Base-by-base conservation (phyloP, 1,140 invertebrate genomes). In the Dryas iulia region DNA sequence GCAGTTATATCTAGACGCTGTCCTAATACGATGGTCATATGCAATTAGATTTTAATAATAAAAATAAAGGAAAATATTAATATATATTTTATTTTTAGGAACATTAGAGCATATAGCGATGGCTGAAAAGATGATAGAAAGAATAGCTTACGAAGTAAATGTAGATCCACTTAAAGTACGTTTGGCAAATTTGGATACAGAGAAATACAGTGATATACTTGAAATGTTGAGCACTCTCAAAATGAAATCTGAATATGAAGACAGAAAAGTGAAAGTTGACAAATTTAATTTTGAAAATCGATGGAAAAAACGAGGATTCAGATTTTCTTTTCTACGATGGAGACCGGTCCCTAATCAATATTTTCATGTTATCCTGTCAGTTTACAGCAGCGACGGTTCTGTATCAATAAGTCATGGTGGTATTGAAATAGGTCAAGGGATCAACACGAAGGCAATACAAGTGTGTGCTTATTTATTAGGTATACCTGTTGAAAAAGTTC, bases 91-190 rank as follows among this genome's bases (percentile, higher is more conserved):
- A 52, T 25, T 66, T 60, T 33, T 35, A 95, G 95, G 95, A 26
- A 93, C 93, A 0, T 86, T 94, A 2, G 95, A 96, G 89, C 94
- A 85, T 26, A 84, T 95, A 14, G 93, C 93, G 8, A 91, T 95
- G 78, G 94, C 95, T 23, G 97, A 98, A 87, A 94, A 92, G 52
- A 94, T 98, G 6, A 96, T 98, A 93, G 97, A 98, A 75, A 95
- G 96, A 79, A 95, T 98, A 68, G 94, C 96, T 0, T 93, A 93
- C 61, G 91, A 86, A 53, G 77, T 95, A 3, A 92, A 93, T 2
- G 92, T 94, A 73, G 96, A 97, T 91, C 94, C 96, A 0, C 57
- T 95, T 1, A 93, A 95, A 72, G 94, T 97, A 0, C 92, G 94
- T 56, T 72, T 94, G 30, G 87, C 85, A 6, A 97, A 97, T 77